Evolutionary conservation across 2,797 vertebrate species (phyloP).

Genomic region (Periophthalmus magnuspinnatus): DNA sequence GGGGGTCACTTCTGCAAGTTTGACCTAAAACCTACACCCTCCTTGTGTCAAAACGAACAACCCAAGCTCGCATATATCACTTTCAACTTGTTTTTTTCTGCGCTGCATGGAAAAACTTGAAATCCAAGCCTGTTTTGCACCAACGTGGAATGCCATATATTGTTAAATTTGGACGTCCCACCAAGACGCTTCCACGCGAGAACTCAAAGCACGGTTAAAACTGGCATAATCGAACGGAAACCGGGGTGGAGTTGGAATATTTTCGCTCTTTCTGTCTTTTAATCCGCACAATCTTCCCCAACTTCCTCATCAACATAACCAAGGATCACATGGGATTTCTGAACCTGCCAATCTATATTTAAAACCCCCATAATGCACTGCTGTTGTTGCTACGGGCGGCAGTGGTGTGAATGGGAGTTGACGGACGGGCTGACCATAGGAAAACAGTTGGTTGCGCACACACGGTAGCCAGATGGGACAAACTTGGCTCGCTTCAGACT

Average conservation of each 20-base stretch:
- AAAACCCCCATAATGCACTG: neutral
- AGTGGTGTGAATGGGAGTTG: conserved; percentile 22
- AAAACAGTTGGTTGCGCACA: conserved; percentile 50
- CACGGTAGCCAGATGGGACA: conserved; percentile 68
- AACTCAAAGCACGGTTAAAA: neutral
- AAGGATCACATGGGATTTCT: conserved; percentile 8
- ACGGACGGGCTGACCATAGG: conserved; percentile 39
- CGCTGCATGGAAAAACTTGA: neutral
- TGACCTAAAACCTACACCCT: neutral
- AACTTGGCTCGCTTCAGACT: conserved; percentile 44
- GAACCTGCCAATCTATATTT: conserved; percentile 27
- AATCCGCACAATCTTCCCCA: conserved; percentile 8
- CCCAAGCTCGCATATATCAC: too few relatives aligned
- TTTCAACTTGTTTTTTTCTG: neutral
- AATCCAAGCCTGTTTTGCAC: conserved; percentile 10
- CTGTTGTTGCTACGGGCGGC: neutral
- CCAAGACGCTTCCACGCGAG: conserved; percentile 12
- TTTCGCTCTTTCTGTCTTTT: conserved; percentile 8
- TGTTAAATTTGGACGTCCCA: conserved; percentile 27
- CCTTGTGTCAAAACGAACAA: neutral
- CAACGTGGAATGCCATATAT: conserved; percentile 5
- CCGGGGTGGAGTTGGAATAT: conserved; percentile 8
- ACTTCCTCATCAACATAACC: conserved; percentile 32
- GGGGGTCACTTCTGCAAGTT: neutral
- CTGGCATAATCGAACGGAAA: conserved; percentile 2